Base-by-base conservation (phyloP, 1,140 invertebrate species). In the Drosophila melanogaster region DNA sequence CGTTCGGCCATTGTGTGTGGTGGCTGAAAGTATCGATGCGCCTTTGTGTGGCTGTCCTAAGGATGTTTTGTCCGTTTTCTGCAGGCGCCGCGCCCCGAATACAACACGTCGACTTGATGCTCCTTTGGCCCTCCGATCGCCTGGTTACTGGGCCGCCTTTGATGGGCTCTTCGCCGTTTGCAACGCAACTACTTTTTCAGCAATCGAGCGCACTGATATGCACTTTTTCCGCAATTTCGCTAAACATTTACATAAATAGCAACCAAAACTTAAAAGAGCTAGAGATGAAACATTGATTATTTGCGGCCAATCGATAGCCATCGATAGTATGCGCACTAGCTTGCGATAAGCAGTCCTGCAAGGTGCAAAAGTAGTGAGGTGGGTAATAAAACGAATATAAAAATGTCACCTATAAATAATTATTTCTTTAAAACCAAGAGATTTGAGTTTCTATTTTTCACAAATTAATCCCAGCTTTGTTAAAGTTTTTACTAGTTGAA, bases 241-340 rank as follows among this genome's bases (percentile, higher is more conserved):
- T 83, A 71, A 65, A 83, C 80, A 84, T 85, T 75, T 75, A 75
- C 71, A 85, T 78, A 85, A 85, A 85, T 81, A 87, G 59, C 73
- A 84, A 78, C 49, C 65, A 77, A 77, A 77, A 81, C 60, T 76
- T 71, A 76, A 78, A 77, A 64, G 55, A 58, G 24, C 44, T 62
- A 79, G 67, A 58, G 77, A 58, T 79, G 77, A 62, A 59, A 72
- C 76, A 77, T 53, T 41, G 58, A 61, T 61, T 61, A 19, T 53
- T 41, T 61, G 17, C 33, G 46, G 22, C 15, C 14, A 53, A 54
- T 54, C 58, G 58, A 53, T 50, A 53, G 14, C 37, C 6, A 11
- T n/a, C 58, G 49, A 60, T 60, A 40, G 7, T 12, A 6, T 56
- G 26, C 22, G 30, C 22, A 10, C 1, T 6, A 15, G 17, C 5